Evolutionary conservation across 2,797 vertebrate genomes (phyloP), one percentile per base, ranked within the genome.

Genomic region (Anniella stebbinsi): DNA sequence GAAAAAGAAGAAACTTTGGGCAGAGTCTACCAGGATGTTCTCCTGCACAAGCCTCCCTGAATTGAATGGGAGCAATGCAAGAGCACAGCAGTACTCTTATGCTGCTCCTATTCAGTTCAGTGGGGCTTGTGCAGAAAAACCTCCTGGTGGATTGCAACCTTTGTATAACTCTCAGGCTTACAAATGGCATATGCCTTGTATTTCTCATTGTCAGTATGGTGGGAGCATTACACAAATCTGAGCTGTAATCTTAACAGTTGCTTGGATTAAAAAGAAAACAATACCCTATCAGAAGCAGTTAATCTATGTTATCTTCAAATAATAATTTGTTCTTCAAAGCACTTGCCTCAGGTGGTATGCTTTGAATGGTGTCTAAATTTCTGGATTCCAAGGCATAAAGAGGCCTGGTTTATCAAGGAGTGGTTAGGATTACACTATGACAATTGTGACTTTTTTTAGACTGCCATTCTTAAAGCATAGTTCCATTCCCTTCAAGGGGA

Each of bases 381-480:
- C 17, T 73, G 73, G 82, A 41, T 78, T 86, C 45, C 3, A 77
- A 57, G 30, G 3, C 33, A 76, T 81, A 88, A 80, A 72, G 88
- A 94, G 87, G 89, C 75, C 91, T 23, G 12, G 33, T 54, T 69
- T 73, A 80, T 4, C 88, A 87, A 85, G 89, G 80, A 60, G 83
- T 78, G 84, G 73, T 93, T 92, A 90, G 84, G 77, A 88, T 94
- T 93, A 73, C 38, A 75, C 57, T 91, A 48, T n/a, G 15, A 86
- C 70, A 33, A 73, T 21, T 80, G 15, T 78, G 67, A 86, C 36
- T 81, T 81, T 89, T 8, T 72, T 84, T 89, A 54, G 57, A 51
- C 60, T 86, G 38, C 54, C 66, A 73, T 41, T 38, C 23, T 36
- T 84, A 54, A 77, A 54, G 41, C 33, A 48, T n/a, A 63, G 36